Base-by-base conservation (phyloP, 2,113 vertebrate species). In the Coracopsis vasa region DNA sequence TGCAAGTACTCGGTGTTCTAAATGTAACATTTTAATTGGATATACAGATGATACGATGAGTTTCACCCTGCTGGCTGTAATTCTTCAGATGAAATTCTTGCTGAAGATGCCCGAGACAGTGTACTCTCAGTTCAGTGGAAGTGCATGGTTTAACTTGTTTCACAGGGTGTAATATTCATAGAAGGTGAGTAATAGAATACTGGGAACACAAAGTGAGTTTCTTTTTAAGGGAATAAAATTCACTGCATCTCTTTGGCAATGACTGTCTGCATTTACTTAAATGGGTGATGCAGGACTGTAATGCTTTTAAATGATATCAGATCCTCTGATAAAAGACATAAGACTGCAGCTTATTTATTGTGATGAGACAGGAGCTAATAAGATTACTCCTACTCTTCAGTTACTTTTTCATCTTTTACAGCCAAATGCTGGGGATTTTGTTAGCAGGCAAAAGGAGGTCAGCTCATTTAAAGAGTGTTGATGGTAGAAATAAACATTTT, bases 351-450 rank as follows among this genome's bases (percentile, higher is more conserved):
- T 94, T 97, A 90, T 97, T 97, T 97, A 97, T 94, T 96, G 92
- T 88, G 94, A 97, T 95, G 93, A 97, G 92, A 96, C 95, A 94
- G 94, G 94, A 97, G 91, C 96, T 97, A 97, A 97, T 97, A 92
- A 96, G 96, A 97, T 97, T 97, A 96, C 94, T 96, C 74, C 83
- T 86, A 78, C 85, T 92, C 88, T 93, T 97, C 94, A 94, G 95
- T 97, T 96, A 96, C 96, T 96, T 97, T 96, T 97, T 95, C 91
- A 86, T 94, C 94, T 92, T 97, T 97, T 97, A 85, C 93, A 96
- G 94, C 80, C 95, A 93, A 94, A 93, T 95, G 87, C 85, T 92
- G 74, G 70, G 61, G 20, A 1, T 94, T 96, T 94, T 94, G 83
- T 94, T 94, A 92, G 78, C 92, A 91, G 70, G 84, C 86, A 94